Percentiles rank a stretch among this genome's conserved stretches.
Evolutionary conservation across 2,888 invertebrate genomes (phyloP).

Genomic region (Anagyrus pseudococci): DNA sequence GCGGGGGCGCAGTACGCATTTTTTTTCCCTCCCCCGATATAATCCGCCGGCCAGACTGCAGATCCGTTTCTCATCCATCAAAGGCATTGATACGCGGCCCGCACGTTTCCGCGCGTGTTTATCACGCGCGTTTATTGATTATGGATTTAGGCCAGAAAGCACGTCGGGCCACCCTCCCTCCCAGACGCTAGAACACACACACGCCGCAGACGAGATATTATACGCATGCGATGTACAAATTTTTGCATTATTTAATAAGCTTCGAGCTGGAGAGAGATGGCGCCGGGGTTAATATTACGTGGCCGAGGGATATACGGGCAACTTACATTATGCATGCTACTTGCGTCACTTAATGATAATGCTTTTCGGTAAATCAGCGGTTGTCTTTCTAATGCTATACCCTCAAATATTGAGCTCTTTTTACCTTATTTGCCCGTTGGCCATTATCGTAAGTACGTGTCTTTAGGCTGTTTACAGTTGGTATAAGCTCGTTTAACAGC

Average conservation of each 20-base stretch:
- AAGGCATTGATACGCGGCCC: conserved; percentile 38
- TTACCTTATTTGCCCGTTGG: too few species aligned
- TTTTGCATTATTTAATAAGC: conserved; percentile 31
- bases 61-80: conserved; percentile 42
- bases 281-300: too few species aligned
- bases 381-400: too few species aligned
- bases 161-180: background rate
- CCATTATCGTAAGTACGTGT: too few species aligned
- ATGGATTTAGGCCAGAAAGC: conserved; percentile 35
- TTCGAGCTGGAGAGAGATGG: background rate
- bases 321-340: too few species aligned
- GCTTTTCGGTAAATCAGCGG: too few species aligned
- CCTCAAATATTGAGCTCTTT: too few species aligned
- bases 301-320: too few species aligned
- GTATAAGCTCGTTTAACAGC: too few species aligned
- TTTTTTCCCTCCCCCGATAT: conserved; percentile 36
- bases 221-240: background rate
- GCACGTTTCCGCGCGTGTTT: conserved; percentile 34
- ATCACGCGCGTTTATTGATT: conserved; percentile 37
- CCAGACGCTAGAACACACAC: background rate
- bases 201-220: background rate
- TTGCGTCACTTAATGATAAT: too few species aligned
- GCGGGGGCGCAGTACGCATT: conserved; percentile 12
- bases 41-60: conserved; percentile 38
- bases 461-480: too few species aligned